phyloP scores from a whole-genome alignment of 92 coral and sea anemone species.

The Chrysogorgia sp. region DNA sequence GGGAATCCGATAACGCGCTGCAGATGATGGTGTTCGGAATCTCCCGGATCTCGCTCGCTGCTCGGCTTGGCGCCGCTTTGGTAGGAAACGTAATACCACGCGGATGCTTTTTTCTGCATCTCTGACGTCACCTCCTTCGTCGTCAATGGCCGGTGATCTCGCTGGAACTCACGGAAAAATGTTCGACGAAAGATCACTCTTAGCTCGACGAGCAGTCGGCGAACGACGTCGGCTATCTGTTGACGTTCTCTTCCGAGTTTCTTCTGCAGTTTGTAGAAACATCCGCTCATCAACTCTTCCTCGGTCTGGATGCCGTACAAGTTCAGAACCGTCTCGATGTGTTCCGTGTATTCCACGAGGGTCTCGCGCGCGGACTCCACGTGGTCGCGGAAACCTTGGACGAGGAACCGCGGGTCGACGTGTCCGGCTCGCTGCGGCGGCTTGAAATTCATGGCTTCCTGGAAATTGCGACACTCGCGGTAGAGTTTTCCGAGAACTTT shows the following conservation, averaged over 20 bases:
- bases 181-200: conserved; percentile 70
- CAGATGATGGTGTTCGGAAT: conserved; percentile 9
- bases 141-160: conserved; percentile 71
- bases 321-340: conserved; percentile 69
- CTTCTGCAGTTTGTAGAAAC: conserved; percentile 73
- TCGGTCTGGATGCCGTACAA: conserved; percentile 82
- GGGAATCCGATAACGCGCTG: conserved; percentile 25
- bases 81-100: conserved; percentile 87
- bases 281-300: conserved; percentile 89
- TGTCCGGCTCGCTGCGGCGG: conserved; percentile 49
- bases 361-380: conserved; percentile 68
- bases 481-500: conserved; percentile 87
- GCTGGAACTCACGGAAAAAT: conserved; percentile 78
- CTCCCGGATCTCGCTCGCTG: conserved; percentile 4
- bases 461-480: conserved; percentile 79
- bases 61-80: background rate
- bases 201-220: conserved; percentile 71
- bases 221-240: conserved; percentile 85
- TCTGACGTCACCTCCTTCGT: conserved; percentile 61
- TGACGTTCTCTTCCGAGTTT: conserved; percentile 59
- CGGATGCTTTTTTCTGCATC: conserved; percentile 80
- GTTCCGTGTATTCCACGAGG: conserved; percentile 43
- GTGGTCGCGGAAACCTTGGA: conserved; percentile 66
- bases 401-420: conserved; percentile 74
- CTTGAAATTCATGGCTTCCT: conserved; percentile 76